Base-by-base conservation (phyloP, 2,797 vertebrate species). In the Hipposideros larvatus region DNA sequence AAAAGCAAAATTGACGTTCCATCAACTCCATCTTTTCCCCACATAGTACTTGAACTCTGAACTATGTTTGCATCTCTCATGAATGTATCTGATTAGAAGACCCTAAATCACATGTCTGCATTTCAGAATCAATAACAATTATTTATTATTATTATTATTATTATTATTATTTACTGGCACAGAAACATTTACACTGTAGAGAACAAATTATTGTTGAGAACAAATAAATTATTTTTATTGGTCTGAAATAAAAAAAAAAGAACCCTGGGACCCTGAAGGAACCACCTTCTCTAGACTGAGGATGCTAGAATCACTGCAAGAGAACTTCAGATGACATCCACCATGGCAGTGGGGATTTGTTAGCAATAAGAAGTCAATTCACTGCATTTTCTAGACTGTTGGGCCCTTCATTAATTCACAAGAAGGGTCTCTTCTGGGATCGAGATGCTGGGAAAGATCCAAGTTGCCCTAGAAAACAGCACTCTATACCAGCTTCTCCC, bases 211-310 rank as follows among this genome's bases (percentile, higher is more conserved):
- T 48, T 48, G 46, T 48, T 48, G 48, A 48, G 48, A 48, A 48
- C 48, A 48, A 48, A 48, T 48, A 22, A 22, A 21, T 82, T 61
- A 75, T 57, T 84, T 84, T 21, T 78, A 7, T 13, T 91, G 16
- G 19, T 96, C 8, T 78, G 48, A 88, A 88, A 88, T 79, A 22
- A 73, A 78, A 48, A 91, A 91, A 22, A 70, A 91, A 90, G 15
- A 86, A 37, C 7, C 6, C 31, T 46, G 43, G 22, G 59, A 53
- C 15, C 2, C 68, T 63, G 51, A 61, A 13, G 10, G 28, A 61
- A 24, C 21, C 51, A 43, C n/a, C 21, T 43, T 79, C 4, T 31
- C 22, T 24, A 74, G 18, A 75, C 4, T 46, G 57, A 19, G 24
- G 19, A n/a, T 4, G 2, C 0, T 24, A 57, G 16, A 48, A 43